Evolutionary conservation across 2,888 invertebrate species (phyloP), one percentile per base, ranked within the genome.

Genomic region (Drosophila acutilabella): DNA sequence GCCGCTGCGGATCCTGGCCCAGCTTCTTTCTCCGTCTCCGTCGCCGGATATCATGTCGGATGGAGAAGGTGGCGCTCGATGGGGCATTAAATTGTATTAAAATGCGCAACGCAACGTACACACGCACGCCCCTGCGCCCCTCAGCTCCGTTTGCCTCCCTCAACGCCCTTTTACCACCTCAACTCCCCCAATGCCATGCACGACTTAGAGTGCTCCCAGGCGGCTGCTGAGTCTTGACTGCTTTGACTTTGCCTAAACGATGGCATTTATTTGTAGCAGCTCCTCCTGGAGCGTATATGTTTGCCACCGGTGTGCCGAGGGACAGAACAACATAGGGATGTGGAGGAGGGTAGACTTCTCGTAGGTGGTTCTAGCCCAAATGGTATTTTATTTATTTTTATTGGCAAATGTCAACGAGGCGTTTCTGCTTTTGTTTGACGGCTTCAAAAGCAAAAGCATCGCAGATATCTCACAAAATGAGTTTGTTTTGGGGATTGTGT

Each of bases 1-100:
- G 74, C 51, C 44, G 52, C 57, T 56, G 18, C 53, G 45, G 38
- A 51, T 72, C 45, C 41, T 48, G 58, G 38, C 41, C 18, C 23
- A 33, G 33, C n/a, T 6, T 30, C 30, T 30, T 30, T 33, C 36
- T 47, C 56, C 40, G 48, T 11, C 56, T 57, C 30, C 26, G 4
- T 26, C 26, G 0, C 26, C 41, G 45, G 48, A 41, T 54, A 50
- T 45, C 38, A 7, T 44, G 62, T 16, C 18, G 59, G 65, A 52
- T 61, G 71, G 72, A 65, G 72, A 68, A 80, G 78, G 68, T 82
- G 87, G 74, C 67, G 65, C 87, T 88, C 77, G 81, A 84, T 86
- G 86, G 78, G 74, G 68, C 82, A 90, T 88, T 90, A 89, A 89
- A 85, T 88, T 89, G 78, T 82, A 87, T 88, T 85, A 88, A 90